Evolutionary conservation across 64 coral and sea anemone species (phyloP), one percentile per base, ranked within the genome.

Genomic region (Montipora cactus): DNA sequence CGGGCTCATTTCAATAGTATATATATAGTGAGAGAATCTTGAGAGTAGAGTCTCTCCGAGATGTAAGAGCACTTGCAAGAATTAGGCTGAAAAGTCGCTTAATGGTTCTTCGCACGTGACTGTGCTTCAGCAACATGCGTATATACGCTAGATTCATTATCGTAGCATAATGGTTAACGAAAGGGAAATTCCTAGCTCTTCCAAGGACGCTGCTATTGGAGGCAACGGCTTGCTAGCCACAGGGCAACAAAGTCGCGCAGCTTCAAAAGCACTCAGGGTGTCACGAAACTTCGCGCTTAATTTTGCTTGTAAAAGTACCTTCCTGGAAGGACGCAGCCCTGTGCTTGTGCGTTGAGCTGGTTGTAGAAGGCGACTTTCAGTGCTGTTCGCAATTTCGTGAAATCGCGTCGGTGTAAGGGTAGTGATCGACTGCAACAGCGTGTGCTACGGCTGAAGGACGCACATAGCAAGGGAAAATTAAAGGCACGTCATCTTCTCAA

Each of bases 181-280:
- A 62, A 48, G 77, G 28, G 80, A 69, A 80, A 79, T 90, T 18
- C 79, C 79, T 3, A 90, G 79, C 67, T 90, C 75, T 45, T 90
- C 47, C 37, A 90, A 57, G 74, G 88, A 16, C 61, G 73, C 73
- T 78, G 75, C 74, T 58, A 57, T 64, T 58, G 88, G 75, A 22
- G 13, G 48, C 46, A 89, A 79, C 15, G 4, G 49, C 71, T 37
- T 37, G 37, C 37, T 37, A 37, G 37, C 37, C 37, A 37, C 37
- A 1, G 37, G 37, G 23, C 83, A 72, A 68, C 83, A 87, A 68
- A 87, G 83, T 11, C 28, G 83, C 47, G 83, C n/a, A 67, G 19
- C 66, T 19, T 87, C 49, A 47, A 87, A 87, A 45, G 83, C 83
- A 25, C 83, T 37, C 37, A 37, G 37, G 37, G 37, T 37, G 37